Evolutionary conservation across 2,113 vertebrate genomes (phyloP).

Genomic region (Propithecus coquereli): DNA sequence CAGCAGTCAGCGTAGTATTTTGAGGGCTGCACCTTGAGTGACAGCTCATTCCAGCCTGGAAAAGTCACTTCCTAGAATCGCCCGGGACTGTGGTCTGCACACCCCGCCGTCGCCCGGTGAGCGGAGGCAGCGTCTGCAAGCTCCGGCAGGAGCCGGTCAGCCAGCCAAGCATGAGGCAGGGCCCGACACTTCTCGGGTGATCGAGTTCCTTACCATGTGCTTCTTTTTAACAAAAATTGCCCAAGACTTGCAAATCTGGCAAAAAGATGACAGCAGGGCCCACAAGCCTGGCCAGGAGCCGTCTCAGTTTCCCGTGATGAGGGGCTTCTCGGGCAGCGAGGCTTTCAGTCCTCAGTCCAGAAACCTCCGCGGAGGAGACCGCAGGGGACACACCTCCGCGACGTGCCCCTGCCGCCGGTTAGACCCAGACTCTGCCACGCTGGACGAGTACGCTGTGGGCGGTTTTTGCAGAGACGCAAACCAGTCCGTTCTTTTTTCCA

Average conservation of each 20-base stretch:
- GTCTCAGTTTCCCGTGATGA: too few relatives aligned
- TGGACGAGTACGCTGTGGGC: not conserved
- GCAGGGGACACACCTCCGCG: too few relatives aligned
- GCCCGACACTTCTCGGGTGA: fast-evolving
- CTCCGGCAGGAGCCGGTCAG: not conserved
- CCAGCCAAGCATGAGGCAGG: fast-evolving
- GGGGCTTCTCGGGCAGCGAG: not conserved
- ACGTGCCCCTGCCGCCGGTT: fast-evolving
- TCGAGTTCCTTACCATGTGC: fast-evolving
- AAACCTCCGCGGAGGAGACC: not conserved
- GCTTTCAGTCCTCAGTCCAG: not conserved
- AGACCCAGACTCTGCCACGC: not conserved
- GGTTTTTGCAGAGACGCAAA: not conserved
- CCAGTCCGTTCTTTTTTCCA: not conserved
- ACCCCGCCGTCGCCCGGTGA: fast-evolving
- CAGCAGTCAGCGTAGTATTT: not conserved
- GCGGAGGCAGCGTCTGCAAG: not conserved
- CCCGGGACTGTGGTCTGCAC: too few relatives aligned
- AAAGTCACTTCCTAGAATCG: not conserved
- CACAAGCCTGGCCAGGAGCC: not conserved
- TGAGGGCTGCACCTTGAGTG: not conserved
- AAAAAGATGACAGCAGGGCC: not conserved
- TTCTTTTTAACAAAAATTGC: not conserved
- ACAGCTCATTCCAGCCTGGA: not conserved
- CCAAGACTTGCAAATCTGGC: not conserved